Conservation (phyloP, 37 sponge, comb jelly and placozoan genomes). For the Eunapius fragilis region DNA sequence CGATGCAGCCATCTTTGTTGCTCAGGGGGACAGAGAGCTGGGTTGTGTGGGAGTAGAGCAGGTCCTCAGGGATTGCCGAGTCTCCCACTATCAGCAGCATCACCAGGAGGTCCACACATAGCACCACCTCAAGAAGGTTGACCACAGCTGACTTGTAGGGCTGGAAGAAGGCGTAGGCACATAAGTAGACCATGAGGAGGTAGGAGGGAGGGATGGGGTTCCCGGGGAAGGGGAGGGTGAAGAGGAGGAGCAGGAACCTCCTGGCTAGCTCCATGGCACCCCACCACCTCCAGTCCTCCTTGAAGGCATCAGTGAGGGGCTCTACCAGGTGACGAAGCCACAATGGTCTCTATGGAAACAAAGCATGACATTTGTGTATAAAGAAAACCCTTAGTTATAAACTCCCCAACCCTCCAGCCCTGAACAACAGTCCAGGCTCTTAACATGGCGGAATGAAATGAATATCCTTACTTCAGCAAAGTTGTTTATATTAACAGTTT, state of each 20-base stretch:
- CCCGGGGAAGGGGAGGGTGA: slow-evolving; percentile 37
- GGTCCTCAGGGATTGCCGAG: slow-evolving; percentile 15
- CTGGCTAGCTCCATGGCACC: slow-evolving; percentile 47
- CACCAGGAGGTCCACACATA: slow-evolving; percentile 16
- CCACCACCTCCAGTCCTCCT: slow-evolving; percentile 56
- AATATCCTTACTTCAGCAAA: too few species aligned
- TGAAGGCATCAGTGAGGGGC: slow-evolving; percentile 45
- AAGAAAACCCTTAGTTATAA: too few species aligned
- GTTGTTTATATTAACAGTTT: background rate
- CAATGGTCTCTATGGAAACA: background rate
- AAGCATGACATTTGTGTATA: too few species aligned
- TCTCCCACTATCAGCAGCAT: slow-evolving; percentile 43
- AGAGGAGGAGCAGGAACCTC: slow-evolving; percentile 44
- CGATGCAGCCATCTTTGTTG: background rate
- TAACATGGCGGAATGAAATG: too few species aligned
- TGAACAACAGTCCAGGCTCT: too few species aligned
- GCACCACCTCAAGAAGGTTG: slow-evolving; percentile 51
- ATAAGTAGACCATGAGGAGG: slow-evolving; percentile 4
- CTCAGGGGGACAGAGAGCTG: background rate
- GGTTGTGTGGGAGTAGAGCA: background rate
- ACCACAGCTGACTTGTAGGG: slow-evolving; percentile 43
- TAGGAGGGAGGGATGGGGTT: slow-evolving; percentile 2
- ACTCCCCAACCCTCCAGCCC: too few species aligned
- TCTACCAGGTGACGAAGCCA: slow-evolving; percentile 10
- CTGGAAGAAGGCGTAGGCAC: slow-evolving; percentile 24